phyloP scores from a whole-genome alignment of 2,888 invertebrate genomes.

The Brassicogethes aeneus region DNA sequence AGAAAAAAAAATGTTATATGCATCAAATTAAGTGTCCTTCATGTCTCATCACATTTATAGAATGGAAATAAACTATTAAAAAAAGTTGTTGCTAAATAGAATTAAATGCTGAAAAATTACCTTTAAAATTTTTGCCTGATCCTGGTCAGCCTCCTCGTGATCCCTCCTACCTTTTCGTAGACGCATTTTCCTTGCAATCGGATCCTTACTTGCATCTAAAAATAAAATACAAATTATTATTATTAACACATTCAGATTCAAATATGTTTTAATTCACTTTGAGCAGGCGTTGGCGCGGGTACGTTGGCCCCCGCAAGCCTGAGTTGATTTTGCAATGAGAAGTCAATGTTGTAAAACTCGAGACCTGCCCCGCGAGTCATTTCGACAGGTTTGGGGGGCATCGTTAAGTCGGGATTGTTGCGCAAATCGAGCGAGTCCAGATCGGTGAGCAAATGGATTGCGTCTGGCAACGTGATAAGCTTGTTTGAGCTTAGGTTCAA shows the following conservation, averaged over 20 bases:
- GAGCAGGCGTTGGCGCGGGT: conserved; percentile 60
- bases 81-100: too few relatives aligned
- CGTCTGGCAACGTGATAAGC: conserved; percentile 92
- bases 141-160: conserved; percentile 74
- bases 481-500: conserved; percentile 88
- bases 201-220: conserved; percentile 67
- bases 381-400: conserved; percentile 94
- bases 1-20: too few relatives aligned
- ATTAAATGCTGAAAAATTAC: conserved; percentile 35
- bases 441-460: conserved; percentile 89
- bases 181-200: conserved; percentile 89
- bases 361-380: conserved; percentile 65
- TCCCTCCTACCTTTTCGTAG: conserved; percentile 72
- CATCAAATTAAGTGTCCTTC: too few relatives aligned
- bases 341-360: conserved; percentile 97
- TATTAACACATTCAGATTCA: conserved; percentile 1
- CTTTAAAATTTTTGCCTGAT: conserved; percentile 81
- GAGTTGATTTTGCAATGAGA: conserved; percentile 92
- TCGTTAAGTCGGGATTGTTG: conserved; percentile 89
- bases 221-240: conserved; percentile 9
- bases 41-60: too few relatives aligned
- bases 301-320: conserved; percentile 84
- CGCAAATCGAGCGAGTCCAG: conserved; percentile 82
- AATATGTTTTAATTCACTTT: conserved; percentile 44
- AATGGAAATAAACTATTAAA: too few relatives aligned